Conservation (phyloP, 2,888 invertebrate species). For the Ganaspis brasiliensis region DNA sequence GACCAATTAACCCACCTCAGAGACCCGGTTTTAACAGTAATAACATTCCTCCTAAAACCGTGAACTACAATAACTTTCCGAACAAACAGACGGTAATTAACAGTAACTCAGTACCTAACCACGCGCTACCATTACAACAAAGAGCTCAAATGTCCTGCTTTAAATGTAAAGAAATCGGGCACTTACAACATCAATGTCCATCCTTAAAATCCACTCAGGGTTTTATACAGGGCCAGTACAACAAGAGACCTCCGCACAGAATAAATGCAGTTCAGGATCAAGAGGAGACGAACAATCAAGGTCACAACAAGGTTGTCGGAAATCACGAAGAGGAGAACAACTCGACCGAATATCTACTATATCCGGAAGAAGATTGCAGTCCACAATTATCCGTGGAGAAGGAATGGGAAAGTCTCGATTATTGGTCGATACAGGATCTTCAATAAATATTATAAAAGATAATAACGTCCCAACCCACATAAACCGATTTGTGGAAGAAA, state of each 20-base stretch:
- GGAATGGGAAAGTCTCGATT: neutral
- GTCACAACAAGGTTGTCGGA: neutral
- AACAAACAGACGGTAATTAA: neutral
- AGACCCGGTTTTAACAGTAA: neutral
- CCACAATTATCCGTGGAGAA: neutral
- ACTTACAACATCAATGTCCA: neutral
- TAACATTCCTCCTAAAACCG: neutral
- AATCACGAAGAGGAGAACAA: neutral
- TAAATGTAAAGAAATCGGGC: conserved; percentile 1
- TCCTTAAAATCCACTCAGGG: neutral
- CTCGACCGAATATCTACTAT: neutral
- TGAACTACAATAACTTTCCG: no score
- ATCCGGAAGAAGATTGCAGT: conserved; percentile 8
- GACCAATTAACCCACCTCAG: neutral
- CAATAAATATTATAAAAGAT: neutral
- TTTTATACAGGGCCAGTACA: neutral
- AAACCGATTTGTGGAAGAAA: neutral
- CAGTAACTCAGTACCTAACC: neutral
- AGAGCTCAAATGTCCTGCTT: neutral
- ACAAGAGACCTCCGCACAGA: neutral
- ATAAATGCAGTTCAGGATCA: neutral
- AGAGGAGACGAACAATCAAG: neutral
- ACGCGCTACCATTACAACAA: neutral
- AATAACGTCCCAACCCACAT: neutral
- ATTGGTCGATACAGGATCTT: neutral